These are phyloP conservation scores for Trididemnum clinides DNA, from an alignment of 23 tunicate genomes.

Conservation along the genomic window DNA sequence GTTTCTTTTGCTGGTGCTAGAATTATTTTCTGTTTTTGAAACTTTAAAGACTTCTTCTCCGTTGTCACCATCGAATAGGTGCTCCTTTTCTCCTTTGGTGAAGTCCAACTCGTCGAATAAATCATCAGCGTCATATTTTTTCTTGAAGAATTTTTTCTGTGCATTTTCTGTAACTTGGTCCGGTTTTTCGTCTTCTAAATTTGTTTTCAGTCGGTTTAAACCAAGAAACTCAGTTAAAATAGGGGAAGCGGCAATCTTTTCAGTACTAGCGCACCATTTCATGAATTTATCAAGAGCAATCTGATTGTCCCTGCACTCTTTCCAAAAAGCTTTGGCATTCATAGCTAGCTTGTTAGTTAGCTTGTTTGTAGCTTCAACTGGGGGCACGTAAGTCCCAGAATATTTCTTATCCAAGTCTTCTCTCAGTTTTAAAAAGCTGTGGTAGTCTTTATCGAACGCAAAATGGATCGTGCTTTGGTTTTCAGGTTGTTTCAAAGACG, in stretches of 20 bases:
- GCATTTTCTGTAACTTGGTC: neutral
- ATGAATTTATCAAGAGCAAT: conserved; percentile 42
- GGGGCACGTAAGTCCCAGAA: conserved; percentile 64
- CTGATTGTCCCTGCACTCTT: conserved; percentile 32
- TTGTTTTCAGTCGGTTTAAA: neutral
- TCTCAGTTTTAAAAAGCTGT: conserved; percentile 45
- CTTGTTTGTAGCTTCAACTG: neutral
- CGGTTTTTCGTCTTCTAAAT: neutral
- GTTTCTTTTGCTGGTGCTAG: neutral
- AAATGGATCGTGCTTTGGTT: conserved; percentile 48
- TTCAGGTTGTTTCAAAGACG: neutral
- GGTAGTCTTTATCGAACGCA: conserved; percentile 37
- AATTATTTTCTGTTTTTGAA: neutral
- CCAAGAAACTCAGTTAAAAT: conserved; percentile 50
- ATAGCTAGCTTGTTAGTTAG: neutral
- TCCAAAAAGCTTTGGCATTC: neutral
- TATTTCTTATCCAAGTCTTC: conserved; percentile 51
- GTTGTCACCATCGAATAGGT: neutral
- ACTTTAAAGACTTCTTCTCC: neutral
- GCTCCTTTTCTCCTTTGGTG: neutral
- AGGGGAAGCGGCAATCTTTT: conserved; percentile 58
- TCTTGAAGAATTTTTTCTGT: neutral
- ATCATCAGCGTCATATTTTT: neutral
- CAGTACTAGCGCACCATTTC: conserved; percentile 54
- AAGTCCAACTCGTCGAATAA: neutral